Base-by-base conservation (phyloP, 2,888 invertebrate species). In the Ceramica pisi region DNA sequence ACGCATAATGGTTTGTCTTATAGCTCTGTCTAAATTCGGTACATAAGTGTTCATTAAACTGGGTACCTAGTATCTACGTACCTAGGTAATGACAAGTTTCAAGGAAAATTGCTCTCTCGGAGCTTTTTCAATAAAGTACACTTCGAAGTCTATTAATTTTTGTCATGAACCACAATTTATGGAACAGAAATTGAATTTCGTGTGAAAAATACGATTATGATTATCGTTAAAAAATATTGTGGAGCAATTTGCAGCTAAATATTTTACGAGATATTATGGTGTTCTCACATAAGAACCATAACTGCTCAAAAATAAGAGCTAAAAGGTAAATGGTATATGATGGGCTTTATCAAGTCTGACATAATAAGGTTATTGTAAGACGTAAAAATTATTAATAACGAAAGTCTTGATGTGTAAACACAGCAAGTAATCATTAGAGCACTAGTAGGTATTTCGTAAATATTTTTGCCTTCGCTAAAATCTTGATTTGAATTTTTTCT, bases 41-140 rank as follows among this genome's bases (percentile, higher is more conserved):
- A 51, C 53, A 51, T 67, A 59, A 78, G 48, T 62, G 65, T 57
- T 67, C 68, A 68, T 72, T 75, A 75, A 82, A 71, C 55, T 19
- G 38, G 7, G 12, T 56, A 70, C 21, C 21, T 31, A 19, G 12
- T 35, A 56, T 12, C 12, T 35, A 35, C 21, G 10, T 35, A 35
- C 31, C 50, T 19, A n/a, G n/a, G n/a, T n/a, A n/a, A n/a, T n/a
- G n/a, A 21, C 67, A 53, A 74, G 66, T 69, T 50, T 56, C n/a
- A 6, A 10, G 41, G 31, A 16, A 80, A 71, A 78, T 75, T 78
- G 65, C 41, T 71, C 61, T 68, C 56, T 35, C 21, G 21, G 60
- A 73, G 60, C 65, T 85, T 73, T 73, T 71, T 72, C 68, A 75
- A 80, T 82, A 67, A 68, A 60, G 53, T 50, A 51, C 50, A 72